phyloP scores from a whole-genome alignment of 2,113 vertebrate species.

The Eupsittula cactorum region DNA sequence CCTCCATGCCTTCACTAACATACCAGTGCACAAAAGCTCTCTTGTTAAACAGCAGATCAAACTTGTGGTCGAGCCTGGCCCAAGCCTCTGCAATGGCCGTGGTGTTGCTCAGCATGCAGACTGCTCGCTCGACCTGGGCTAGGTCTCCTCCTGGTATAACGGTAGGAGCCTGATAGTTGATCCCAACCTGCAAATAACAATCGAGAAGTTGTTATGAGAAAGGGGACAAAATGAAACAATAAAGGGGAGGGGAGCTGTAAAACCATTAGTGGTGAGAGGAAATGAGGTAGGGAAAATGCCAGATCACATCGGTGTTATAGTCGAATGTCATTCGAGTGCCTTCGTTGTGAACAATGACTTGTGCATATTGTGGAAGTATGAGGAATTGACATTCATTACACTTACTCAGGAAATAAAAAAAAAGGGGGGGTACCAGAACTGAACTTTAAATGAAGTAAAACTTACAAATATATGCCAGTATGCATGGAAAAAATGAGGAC shows the following conservation, averaged over 20 bases:
- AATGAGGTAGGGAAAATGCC: background rate
- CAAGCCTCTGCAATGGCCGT: slow-evolving; percentile 81
- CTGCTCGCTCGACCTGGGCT: slow-evolving; percentile 77
- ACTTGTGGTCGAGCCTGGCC: slow-evolving; percentile 74
- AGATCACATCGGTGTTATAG: background rate
- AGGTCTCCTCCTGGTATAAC: slow-evolving; percentile 78
- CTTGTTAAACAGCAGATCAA: slow-evolving; percentile 83
- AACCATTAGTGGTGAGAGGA: background rate
- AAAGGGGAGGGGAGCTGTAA: background rate
- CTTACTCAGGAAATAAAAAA: background rate
- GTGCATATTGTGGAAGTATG: background rate
- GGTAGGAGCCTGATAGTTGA: slow-evolving; percentile 82
- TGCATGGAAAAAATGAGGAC: background rate
- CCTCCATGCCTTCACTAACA: slow-evolving; percentile 83
- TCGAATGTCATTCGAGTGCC: background rate
- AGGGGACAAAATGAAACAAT: background rate
- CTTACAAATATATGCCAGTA: background rate
- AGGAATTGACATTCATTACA: background rate
- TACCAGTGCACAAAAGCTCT: slow-evolving; percentile 85
- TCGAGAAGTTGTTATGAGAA: background rate
- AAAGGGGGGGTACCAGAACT: background rate
- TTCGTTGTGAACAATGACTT: background rate
- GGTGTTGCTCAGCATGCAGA: slow-evolving; percentile 85
- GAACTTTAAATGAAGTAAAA: background rate
- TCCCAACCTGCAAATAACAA: slow-evolving; percentile 74